phyloP scores from a whole-genome alignment of 2,888 invertebrate genomes.

The Pelosia muscerda region DNA sequence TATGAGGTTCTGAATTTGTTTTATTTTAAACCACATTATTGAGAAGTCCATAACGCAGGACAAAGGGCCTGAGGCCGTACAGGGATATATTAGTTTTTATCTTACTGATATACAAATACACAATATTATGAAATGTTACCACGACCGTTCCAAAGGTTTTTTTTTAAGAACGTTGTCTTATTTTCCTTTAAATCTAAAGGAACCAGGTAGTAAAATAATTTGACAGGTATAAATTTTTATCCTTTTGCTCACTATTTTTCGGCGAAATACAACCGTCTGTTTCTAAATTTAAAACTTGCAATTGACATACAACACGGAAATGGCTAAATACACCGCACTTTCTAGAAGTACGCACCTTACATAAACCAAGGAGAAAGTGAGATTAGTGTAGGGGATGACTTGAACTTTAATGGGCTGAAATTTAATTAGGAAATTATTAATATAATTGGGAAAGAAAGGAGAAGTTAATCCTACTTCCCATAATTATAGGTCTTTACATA shows the following conservation, averaged over 20 bases:
- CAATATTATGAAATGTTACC: constrained; percentile 4
- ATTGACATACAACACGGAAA: not conserved
- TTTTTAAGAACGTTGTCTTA: not conserved
- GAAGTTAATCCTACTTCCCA: not conserved
- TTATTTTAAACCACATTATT: not conserved
- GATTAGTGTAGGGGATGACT: constrained; percentile 1
- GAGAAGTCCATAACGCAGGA: not conserved
- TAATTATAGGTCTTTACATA: not conserved
- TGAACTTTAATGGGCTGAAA: not conserved
- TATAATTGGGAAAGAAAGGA: not conserved
- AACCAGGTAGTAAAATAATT: not conserved
- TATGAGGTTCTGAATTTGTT: not conserved
- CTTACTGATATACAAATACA: not conserved
- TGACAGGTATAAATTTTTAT: constrained; percentile 2
- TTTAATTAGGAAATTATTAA: not conserved
- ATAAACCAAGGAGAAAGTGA: constrained; percentile 2
- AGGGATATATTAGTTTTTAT: not conserved
- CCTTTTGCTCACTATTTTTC: not conserved
- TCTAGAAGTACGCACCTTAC: constrained; percentile 1
- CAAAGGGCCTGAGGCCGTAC: not conserved
- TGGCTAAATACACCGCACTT: constrained; percentile 1
- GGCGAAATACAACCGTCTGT: not conserved
- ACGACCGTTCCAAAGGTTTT: not conserved
- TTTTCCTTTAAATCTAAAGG: not conserved
- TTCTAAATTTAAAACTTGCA: not conserved